Evolutionary conservation across 1,140 invertebrate species (phyloP).

Genomic region (Cryptotermes secundus): DNA sequence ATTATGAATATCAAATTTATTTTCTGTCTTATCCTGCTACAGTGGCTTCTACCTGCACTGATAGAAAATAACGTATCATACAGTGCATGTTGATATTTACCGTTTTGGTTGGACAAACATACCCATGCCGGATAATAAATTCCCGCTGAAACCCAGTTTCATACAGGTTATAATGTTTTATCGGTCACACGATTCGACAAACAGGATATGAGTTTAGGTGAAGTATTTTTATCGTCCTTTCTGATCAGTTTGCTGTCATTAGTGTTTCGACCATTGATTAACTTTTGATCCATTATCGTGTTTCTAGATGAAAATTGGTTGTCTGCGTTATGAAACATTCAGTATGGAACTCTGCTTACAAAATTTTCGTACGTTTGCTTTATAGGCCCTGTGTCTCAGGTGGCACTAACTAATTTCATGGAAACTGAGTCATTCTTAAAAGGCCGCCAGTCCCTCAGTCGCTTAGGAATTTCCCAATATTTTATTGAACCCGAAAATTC

Average conservation of each 20-base stretch:
- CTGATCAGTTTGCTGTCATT: neutral
- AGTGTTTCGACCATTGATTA: neutral
- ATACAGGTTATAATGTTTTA: neutral
- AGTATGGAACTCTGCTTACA: neutral
- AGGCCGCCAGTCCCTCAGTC: too few relatives aligned
- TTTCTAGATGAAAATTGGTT: neutral
- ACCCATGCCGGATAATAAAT: neutral
- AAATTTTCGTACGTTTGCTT: too few relatives aligned
- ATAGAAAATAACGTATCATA: neutral
- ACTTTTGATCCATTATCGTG: neutral
- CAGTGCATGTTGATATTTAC: neutral
- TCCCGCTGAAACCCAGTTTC: constrained; percentile 1
- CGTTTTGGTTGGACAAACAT: neutral
- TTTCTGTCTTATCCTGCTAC: neutral
- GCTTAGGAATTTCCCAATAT: too few relatives aligned
- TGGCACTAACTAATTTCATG: too few relatives aligned
- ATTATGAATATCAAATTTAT: neutral
- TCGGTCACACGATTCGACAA: neutral
- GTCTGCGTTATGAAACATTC: neutral
- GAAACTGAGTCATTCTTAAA: too few relatives aligned
- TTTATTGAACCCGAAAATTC: too few relatives aligned
- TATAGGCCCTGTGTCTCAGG: too few relatives aligned
- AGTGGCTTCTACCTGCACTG: neutral
- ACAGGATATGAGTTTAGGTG: neutral
- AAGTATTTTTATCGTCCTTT: neutral